These are phyloP conservation scores for Drosophila birchii DNA, from an alignment of 2,888 invertebrate genomes.

Conservation along the genomic window DNA sequence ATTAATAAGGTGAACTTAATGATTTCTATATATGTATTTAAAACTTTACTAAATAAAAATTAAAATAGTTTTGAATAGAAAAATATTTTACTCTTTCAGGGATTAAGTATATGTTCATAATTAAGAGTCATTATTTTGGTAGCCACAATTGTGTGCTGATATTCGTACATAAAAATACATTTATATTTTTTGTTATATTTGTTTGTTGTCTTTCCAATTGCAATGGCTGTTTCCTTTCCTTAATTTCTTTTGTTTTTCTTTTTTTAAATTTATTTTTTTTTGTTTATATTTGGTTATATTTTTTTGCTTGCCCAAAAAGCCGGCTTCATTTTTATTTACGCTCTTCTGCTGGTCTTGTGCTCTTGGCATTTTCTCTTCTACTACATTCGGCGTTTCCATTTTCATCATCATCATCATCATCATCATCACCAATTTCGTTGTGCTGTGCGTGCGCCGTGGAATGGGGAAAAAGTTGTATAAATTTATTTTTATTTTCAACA, in stretches of 20 bases:
- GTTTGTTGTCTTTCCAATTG: slow-evolving; percentile 24
- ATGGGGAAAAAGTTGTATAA: slow-evolving; percentile 62
- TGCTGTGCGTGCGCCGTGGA: slow-evolving; percentile 51
- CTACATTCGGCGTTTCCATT: slow-evolving; percentile 16
- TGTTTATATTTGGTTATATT: background rate
- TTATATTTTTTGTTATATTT: slow-evolving; percentile 16
- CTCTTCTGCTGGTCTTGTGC: slow-evolving; percentile 15
- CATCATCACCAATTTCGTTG: slow-evolving; percentile 22
- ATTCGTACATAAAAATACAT: background rate
- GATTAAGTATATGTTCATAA: background rate
- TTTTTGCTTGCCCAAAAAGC: slow-evolving; percentile 28
- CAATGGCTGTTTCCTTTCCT: slow-evolving; percentile 11
- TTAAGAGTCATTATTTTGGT: slow-evolving; percentile 1
- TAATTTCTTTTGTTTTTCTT: slow-evolving; percentile 2
- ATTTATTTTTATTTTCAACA: slow-evolving; percentile 72
- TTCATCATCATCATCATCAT: slow-evolving; percentile 13
- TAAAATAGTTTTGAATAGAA: background rate
- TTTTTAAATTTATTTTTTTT: background rate
- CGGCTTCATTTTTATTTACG: slow-evolving; percentile 39
- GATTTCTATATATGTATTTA: background rate
- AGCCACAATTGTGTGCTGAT: slow-evolving; percentile 1
- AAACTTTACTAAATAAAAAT: background rate
- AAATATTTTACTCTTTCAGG: background rate
- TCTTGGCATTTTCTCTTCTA: slow-evolving; percentile 6
- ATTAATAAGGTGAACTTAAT: no score